Conservation (phyloP, 2,113 vertebrate species). For the Pituophis catenifer region DNA sequence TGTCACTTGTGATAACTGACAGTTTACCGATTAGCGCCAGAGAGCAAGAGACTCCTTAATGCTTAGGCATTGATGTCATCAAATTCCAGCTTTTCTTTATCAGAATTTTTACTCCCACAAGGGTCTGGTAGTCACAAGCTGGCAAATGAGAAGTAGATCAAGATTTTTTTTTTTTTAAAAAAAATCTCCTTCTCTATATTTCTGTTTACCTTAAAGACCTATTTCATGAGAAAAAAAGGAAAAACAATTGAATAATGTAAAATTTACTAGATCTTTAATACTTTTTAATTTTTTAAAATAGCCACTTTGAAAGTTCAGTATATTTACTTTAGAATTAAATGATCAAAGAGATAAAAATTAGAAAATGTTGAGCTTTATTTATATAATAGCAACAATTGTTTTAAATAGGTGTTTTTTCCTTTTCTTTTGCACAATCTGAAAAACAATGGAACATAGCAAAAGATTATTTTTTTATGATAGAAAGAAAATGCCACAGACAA, state of each 20-base stretch:
- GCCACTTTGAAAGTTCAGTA: neutral
- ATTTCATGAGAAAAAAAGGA: neutral
- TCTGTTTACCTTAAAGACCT: neutral
- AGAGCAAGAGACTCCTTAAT: neutral
- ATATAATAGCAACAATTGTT: conserved; percentile 1
- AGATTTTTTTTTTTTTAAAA: neutral
- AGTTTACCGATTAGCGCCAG: neutral
- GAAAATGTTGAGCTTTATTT: neutral
- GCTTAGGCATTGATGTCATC: conserved; percentile 8
- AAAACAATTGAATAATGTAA: neutral
- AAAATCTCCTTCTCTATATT: neutral
- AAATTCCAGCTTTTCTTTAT: conserved; percentile 10
- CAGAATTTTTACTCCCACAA: conserved; percentile 5
- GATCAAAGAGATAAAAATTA: conserved; percentile 5
- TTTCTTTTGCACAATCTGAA: conserved; percentile 1
- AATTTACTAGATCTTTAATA: neutral
- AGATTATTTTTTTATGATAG: neutral
- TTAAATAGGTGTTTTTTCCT: neutral
- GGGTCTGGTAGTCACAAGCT: neutral
- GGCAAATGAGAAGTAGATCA: neutral
- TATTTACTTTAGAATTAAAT: conserved; percentile 3
- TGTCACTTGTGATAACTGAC: neutral
- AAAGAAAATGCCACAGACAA: neutral
- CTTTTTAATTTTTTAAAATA: neutral
- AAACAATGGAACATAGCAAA: neutral